Conservation (phyloP, 2,888 invertebrate species). For the Caenorhabditis plicata region DNA sequence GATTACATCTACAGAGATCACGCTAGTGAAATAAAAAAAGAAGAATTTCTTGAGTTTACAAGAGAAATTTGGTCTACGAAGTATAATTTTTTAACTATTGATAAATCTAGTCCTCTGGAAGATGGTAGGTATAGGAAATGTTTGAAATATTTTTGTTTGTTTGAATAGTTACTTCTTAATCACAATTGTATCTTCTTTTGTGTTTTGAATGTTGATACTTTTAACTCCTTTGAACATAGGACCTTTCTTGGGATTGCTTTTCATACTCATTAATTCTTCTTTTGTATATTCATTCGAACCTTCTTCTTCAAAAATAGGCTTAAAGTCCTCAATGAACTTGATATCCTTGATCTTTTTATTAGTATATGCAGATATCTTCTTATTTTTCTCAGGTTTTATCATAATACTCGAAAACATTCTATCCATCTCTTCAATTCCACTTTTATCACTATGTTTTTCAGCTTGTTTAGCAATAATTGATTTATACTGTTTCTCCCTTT, state of each 20-base stretch:
- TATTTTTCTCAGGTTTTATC: constrained; percentile 8
- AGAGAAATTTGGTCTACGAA: constrained; percentile 21
- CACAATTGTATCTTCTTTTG: constrained; percentile 1
- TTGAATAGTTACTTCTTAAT: neutral
- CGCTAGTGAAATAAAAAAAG: constrained; percentile 27
- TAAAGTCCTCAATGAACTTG: constrained; percentile 7
- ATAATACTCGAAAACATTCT: constrained; percentile 7
- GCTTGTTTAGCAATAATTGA: constrained; percentile 9
- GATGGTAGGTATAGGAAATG: constrained; percentile 29
- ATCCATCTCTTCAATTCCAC: constrained; percentile 8
- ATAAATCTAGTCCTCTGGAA: constrained; percentile 23
- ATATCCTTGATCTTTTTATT: constrained; percentile 13
- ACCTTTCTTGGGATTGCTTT: constrained; percentile 17
- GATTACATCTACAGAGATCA: constrained; percentile 41
- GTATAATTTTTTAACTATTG: constrained; percentile 38
- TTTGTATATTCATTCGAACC: constrained; percentile 15
- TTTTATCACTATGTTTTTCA: constrained; percentile 8
- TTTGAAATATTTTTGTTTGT: constrained; percentile 26
- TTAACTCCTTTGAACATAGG: constrained; percentile 10
- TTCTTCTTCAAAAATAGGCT: constrained; percentile 18
- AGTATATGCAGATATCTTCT: constrained; percentile 7
- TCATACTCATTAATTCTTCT: constrained; percentile 18
- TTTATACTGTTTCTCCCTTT: constrained; percentile 7
- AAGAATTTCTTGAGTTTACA: constrained; percentile 29
- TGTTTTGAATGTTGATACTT: constrained; percentile 3